Base-by-base conservation (phyloP, 2,797 vertebrate genomes). In the Liasis olivaceus region DNA sequence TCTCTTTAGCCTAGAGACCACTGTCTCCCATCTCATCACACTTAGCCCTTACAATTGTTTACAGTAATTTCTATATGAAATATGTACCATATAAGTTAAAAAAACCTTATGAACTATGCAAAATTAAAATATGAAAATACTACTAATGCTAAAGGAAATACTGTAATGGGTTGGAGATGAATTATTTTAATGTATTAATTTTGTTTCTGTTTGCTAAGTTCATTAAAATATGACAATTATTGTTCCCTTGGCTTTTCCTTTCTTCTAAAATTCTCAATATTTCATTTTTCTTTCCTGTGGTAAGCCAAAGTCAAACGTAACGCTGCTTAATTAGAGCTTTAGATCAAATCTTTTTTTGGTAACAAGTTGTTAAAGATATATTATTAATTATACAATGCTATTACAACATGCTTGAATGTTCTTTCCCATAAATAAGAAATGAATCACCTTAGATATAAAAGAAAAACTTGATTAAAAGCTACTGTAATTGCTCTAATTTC, bases 281-380 rank as follows among this genome's bases (percentile, higher is more conserved):
- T 87, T n/a, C 31, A 72, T 72, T 59, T 91, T 59, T 28, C n/a
- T 58, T 92, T 88, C 24, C n/a, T 85, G n/a, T 91, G 77, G 47
- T 56, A 77, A 87, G 62, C 24, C 14, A 89, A 66, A 85, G 58
- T 92, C 24, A 85, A 89, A 92, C 64, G 54, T 24, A 58, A n/a
- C 42, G 22, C 51, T 85, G 31, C 54, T 89, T 89, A 89, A 85
- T 92, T 85, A 66, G 51, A 42, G 14, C n/a, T 59, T 85, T 89
- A 89, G 91, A 89, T 89, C 77, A 89, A 58, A 64, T 24, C 60
- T 7, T 62, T 60, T 60, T 89, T 31, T 17, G 60, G 66, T 51
- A 89, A 92, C 66, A 64, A 31, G n/a, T 66, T 85, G 77, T 85
- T 89, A 56, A 26, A 92, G 66, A 89, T 92, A 88, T 51, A 92